Evolutionary conservation across 1,140 invertebrate genomes (phyloP), one percentile per base, ranked within the genome.

Genomic region (Colletes latitarsis): DNA sequence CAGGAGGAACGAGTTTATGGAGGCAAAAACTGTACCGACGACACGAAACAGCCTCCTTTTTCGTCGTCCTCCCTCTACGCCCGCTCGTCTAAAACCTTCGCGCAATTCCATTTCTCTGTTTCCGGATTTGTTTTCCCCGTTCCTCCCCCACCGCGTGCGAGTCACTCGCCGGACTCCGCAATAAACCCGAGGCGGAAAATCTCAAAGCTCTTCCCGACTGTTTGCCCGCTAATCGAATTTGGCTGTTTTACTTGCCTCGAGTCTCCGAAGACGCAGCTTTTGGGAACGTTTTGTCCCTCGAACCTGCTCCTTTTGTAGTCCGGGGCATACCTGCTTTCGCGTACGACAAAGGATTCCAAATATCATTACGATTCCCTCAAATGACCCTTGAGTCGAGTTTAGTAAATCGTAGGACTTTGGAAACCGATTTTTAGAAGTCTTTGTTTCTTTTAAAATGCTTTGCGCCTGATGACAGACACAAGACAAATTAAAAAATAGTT

Each of bases 1-100:
- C 79, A 78, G 58, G 43, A 72, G 55, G 41, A 71, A 88, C 78
- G 70, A 82, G 88, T 92, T 92, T 92, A 92, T 91, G 90, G 83
- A 82, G 70, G 86, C 90, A 90, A 89, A 92, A 91, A 90, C 58
- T 41, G 62, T 53, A 21, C 63, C 69, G 83, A 76, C 84, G 86
- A 90, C 89, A 82, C 82, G 80, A 85, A 9, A 10, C 8, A 49
- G 85, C 80, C 83, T 84, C 82, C 84, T 88, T 89, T 89, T 88
- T 81, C 85, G 17, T 70, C 64, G 39, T 53, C 39, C 41, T 30
- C 12, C 17, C 62, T 68, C 74, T 77, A 58, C 39, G 8, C 21
- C 39, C 55, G 41, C 30, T 46, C 77, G 39, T 52, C 70, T 30
- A 66, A 78, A 52, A 46, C 0, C 30, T 15, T 17, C 43, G 62